Conservation (phyloP, 2,113 vertebrate species). For the Ploceus nigricollis region DNA sequence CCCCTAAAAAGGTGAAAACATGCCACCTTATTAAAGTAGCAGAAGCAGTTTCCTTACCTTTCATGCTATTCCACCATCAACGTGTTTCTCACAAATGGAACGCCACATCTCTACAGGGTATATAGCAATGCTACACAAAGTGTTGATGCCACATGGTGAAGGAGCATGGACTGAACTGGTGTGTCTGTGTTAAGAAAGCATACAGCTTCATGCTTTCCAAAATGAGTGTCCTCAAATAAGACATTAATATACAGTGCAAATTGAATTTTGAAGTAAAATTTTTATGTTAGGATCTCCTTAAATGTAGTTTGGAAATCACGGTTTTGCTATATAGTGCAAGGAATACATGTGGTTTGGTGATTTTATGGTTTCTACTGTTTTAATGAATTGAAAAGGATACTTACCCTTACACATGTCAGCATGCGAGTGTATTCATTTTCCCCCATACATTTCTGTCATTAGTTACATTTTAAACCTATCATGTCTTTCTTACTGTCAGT, state of each 20-base stretch:
- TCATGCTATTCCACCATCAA: background rate
- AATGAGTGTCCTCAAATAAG: background rate
- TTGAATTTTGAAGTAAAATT: background rate
- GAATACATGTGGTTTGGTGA: background rate
- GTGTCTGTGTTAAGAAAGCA: background rate
- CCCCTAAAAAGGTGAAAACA: background rate
- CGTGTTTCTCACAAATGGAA: background rate
- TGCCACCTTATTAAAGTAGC: background rate
- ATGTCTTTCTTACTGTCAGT: background rate
- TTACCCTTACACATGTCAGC: fast-evolving
- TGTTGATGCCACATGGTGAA: fast-evolving
- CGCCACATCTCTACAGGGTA: background rate
- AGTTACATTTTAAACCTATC: background rate
- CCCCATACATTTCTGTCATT: background rate
- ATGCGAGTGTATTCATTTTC: background rate
- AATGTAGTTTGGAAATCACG: background rate
- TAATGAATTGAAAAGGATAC: background rate
- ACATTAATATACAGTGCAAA: background rate
- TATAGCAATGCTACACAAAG: background rate
- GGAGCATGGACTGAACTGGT: background rate
- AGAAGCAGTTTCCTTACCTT: background rate
- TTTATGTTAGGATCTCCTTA: background rate
- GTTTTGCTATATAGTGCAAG: background rate
- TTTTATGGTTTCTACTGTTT: background rate
- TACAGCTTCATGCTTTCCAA: background rate